phyloP scores from a whole-genome alignment of 2,888 invertebrate species.

The Helicoverpa assulta region DNA sequence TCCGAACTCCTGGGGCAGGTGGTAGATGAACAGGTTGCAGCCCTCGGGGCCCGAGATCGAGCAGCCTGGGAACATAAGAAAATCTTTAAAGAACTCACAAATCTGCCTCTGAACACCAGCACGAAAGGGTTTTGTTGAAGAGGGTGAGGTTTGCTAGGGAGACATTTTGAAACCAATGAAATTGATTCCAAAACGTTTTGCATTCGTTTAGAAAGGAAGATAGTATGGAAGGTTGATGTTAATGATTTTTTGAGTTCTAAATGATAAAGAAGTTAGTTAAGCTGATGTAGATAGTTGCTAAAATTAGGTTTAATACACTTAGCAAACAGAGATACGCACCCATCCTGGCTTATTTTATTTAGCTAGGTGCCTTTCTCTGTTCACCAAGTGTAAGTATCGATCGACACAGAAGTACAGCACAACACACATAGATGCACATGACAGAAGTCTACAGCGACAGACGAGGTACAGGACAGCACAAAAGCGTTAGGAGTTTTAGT shows the following conservation, averaged over 20 bases:
- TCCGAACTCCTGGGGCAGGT: slow-evolving; percentile 99
- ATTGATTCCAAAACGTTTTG: slow-evolving; percentile 1
- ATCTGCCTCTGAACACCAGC: slow-evolving; percentile 83
- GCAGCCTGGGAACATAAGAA: slow-evolving; percentile 95
- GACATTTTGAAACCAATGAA: neutral
- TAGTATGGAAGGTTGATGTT: slow-evolving; percentile 14
- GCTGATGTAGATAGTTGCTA: slow-evolving; percentile 10
- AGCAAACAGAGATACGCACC: slow-evolving; percentile 7
- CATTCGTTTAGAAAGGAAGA: slow-evolving; percentile 4
- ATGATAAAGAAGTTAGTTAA: slow-evolving; percentile 6
- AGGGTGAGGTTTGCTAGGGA: neutral
- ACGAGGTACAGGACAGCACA: slow-evolving; percentile 45
- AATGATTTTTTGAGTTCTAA: slow-evolving; percentile 22
- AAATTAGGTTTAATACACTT: slow-evolving; percentile 14
- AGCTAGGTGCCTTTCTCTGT: neutral
- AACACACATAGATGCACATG: slow-evolving; percentile 61
- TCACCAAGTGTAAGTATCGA: neutral
- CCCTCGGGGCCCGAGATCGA: slow-evolving; percentile 99
- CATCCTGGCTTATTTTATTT: neutral
- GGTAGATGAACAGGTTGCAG: slow-evolving; percentile 99
- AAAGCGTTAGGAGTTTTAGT: slow-evolving; percentile 33
- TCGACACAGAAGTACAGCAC: slow-evolving; percentile 53
- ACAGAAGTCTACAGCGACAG: slow-evolving; percentile 70
- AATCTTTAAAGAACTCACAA: slow-evolving; percentile 92
- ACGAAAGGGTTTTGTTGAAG: slow-evolving; percentile 34